Base-by-base conservation (phyloP, 2,888 invertebrate species). In the Pyrgus malvae region DNA sequence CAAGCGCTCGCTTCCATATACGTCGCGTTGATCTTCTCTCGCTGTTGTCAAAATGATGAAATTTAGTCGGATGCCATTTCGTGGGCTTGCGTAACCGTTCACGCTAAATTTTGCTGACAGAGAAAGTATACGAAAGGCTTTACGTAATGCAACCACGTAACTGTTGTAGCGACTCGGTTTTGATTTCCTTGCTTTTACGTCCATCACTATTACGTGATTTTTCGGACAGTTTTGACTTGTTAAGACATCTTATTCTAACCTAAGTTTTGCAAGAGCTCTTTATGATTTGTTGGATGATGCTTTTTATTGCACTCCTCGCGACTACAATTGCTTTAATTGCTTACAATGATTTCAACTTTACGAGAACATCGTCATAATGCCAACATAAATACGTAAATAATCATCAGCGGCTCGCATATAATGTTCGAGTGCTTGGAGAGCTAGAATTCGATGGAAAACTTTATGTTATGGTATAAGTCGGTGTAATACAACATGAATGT, bases 31-130 rank as follows among this genome's bases (percentile, higher is more conserved):
- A 81, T 86, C 83, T 80, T 85, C 83, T 81, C 81, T 67, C 77
- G 21, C 48, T 50, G 73, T 67, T 72, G 74, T 72, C 75, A 76
- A 80, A 86, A 83, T 90, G 86, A 83, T 87, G 89, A 90, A 90
- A 90, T 87, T 87, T 83, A 80, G 83, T 80, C 78, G 78, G 71
- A 79, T 86, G 88, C 87, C 85, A 88, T 89, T 90, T 88, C 79
- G 81, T 79, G 74, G 17, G 54, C 67, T 86, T 73, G 79, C 84
- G 75, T 76, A 89, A 88, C 72, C 63, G 70, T 74, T 80, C 80
- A 84, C 83, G 87, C 89, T 85, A 87, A 90, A 89, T 89, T 90
- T 89, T 89, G 88, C 84, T 83, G 87, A 81, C 88, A 86, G 90
- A 88, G 90, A 90, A 90, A 90, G 90, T 87, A 82, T 80, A 80